Evolutionary conservation across 2,113 vertebrate genomes (phyloP), one percentile per base, ranked within the genome.

Genomic region (Dryoscopus gambensis): DNA sequence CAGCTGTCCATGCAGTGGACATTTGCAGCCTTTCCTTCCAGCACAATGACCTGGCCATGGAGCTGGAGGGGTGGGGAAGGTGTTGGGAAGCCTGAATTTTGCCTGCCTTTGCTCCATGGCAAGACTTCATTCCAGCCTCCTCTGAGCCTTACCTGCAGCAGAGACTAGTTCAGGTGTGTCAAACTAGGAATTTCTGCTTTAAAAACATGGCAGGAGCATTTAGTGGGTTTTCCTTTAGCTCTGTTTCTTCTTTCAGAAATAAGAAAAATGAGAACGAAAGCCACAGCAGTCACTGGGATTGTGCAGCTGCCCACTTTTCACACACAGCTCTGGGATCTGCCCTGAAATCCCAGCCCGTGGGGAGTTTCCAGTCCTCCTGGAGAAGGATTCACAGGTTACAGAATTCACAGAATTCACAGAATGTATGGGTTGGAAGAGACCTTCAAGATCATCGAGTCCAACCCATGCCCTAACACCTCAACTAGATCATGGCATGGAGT

Each of bases 241-340:
- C 27, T 55, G 5, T 28, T 80, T 69, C 64, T 81, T 53, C 23
- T 84, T 87, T 50, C 56, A 91, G 69, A 80, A 93, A 63, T 9
- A 50, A 30, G 21, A 42, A 57, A 73, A 69, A 35, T 0, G 2
- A 75, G 17, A 55, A 15, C 0, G 8, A 67, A 76, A 89, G 11
- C 35, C 0, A 0, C 6, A 35, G 55, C 2, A 0, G 35, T 24
- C 28, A 15, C 5, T 42, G 49, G 2, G 24, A 14, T 24, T 55
- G 31, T 24, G 30, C 52, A 56, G 17, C 60, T 90, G 44, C 53
- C 25, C 4, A 1, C 5, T 49, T 91, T 63, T 47, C 50, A 19
- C 3, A 49, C 15, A 15, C 9, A 28, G 37, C 8, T 35, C 35
- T 56, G 49, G 31, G 28, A 30, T 55, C 68, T 67, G 40, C 17